phyloP scores from a whole-genome alignment of 2,888 invertebrate genomes.

The Apoderus coryli region DNA sequence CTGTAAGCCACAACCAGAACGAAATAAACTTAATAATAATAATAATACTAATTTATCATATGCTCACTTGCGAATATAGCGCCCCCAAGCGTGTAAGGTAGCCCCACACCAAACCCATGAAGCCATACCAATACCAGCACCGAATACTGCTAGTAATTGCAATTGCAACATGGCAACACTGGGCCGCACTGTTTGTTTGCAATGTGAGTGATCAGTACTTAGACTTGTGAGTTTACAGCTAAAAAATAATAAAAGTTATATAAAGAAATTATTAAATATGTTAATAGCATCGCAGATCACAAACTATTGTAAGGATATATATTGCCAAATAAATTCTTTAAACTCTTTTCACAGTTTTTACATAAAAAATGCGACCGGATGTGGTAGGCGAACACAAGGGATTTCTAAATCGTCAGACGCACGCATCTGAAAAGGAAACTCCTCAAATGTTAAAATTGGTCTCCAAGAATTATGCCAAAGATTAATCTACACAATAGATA shows the following conservation, averaged over 20 bases:
- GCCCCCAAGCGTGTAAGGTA: conserved; percentile 71
- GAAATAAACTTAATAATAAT: no score
- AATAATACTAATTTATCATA: no score
- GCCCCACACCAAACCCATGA: conserved; percentile 90
- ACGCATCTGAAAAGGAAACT: no score
- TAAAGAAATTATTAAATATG: background rate
- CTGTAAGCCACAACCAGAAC: no score
- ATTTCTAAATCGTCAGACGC: no score
- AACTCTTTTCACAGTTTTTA: no score
- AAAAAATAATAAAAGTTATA: conserved; percentile 15
- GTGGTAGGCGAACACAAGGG: no score
- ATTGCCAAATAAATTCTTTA: no score
- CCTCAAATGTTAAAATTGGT: no score
- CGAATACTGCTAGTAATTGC: conserved; percentile 70
- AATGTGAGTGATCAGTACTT: conserved; percentile 35
- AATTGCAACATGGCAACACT: conserved; percentile 71
- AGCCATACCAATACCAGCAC: conserved; percentile 76
- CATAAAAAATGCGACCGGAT: no score
- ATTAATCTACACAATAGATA: no score
- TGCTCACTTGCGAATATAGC: conserved; percentile 63
- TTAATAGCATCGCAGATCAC: background rate
- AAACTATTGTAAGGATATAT: background rate
- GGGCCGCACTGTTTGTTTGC: conserved; percentile 56
- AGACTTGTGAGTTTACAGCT: conserved; percentile 36
- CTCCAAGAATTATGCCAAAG: no score